A percentile compares a stretch with the other conserved stretches of the same genome.
These are phyloP conservation scores for Tetramorium bicarinatum DNA, from an alignment of 2,888 invertebrate genomes.

Conservation along the genomic window DNA sequence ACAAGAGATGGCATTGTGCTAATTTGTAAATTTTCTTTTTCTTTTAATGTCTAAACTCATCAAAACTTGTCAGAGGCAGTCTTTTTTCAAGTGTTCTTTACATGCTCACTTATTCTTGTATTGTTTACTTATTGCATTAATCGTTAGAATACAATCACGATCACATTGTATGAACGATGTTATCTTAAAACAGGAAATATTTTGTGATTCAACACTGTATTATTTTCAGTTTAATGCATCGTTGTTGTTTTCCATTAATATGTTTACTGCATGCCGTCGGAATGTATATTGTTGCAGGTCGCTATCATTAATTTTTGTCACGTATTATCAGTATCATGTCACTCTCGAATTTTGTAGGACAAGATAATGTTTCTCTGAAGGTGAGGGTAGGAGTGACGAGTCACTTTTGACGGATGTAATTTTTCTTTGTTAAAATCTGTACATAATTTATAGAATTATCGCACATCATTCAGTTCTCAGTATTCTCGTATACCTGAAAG, in stretches of 20 bases:
- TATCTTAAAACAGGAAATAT: constrained; percentile 2
- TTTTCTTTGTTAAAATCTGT: constrained; percentile 2
- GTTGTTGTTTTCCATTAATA: constrained; percentile 29
- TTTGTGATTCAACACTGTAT: neutral
- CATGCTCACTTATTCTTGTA: neutral
- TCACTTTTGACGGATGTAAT: constrained; percentile 15
- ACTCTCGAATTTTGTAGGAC: constrained; percentile 23
- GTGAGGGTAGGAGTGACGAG: constrained; percentile 52
- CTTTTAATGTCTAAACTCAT: neutral
- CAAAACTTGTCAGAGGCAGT: neutral
- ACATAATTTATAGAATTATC: neutral
- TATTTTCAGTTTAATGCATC: constrained; percentile 6
- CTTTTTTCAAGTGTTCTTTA: constrained; percentile 24
- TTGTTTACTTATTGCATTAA: neutral
- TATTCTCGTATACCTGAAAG: neutral
- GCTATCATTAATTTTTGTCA: constrained; percentile 29
- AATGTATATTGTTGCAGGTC: constrained; percentile 24
- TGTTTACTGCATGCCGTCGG: constrained; percentile 39
- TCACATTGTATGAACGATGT: neutral
- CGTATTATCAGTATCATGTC: constrained; percentile 25
- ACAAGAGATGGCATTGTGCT: constrained; percentile 1
- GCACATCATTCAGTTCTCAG: neutral
- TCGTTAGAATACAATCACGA: constrained; percentile 12
- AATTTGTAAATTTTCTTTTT: neutral
- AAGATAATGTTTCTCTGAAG: constrained; percentile 39